phyloP scores from a whole-genome alignment of 2,797 vertebrate genomes.

The Characodon lateralis region DNA sequence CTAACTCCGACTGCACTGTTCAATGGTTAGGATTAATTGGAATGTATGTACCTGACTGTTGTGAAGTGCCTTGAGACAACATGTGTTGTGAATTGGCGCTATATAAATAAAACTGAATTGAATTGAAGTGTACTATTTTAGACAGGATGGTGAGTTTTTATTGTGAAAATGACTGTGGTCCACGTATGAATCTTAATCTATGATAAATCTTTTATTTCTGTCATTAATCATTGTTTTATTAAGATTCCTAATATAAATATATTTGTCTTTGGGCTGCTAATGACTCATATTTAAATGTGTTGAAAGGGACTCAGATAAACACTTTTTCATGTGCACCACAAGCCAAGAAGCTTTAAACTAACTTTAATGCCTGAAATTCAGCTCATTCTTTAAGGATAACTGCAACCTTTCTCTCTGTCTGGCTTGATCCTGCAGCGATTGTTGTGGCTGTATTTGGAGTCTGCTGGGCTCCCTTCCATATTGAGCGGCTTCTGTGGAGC shows the following conservation, averaged over 20 bases:
- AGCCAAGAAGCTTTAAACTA: background rate
- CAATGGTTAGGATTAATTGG: too few relatives aligned
- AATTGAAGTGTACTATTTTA: background rate
- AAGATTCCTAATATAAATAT: background rate
- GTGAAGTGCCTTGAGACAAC: too few relatives aligned
- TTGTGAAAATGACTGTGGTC: background rate
- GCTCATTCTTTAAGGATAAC: background rate
- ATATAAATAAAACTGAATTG: too few relatives aligned
- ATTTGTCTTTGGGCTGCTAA: background rate
- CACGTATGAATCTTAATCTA: background rate
- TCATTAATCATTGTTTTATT: background rate
- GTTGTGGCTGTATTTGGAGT: conserved; percentile 83
- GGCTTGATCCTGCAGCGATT: conserved; percentile 68
- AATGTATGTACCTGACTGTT: too few relatives aligned
- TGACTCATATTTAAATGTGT: background rate
- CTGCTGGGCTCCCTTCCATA: conserved; percentile 86
- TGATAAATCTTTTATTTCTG: background rate
- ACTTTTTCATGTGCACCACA: background rate
- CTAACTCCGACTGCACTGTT: too few relatives aligned
- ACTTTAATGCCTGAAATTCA: background rate
- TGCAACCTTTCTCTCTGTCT: conserved; percentile 22
- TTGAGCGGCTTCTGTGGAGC: conserved; percentile 84
- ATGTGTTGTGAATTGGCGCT: too few relatives aligned
- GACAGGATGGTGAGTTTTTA: background rate
- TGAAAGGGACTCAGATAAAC: background rate